These are phyloP conservation scores for Acanthacorydalis orientalis DNA, from an alignment of 2,888 invertebrate genomes.

Conservation along the genomic window DNA sequence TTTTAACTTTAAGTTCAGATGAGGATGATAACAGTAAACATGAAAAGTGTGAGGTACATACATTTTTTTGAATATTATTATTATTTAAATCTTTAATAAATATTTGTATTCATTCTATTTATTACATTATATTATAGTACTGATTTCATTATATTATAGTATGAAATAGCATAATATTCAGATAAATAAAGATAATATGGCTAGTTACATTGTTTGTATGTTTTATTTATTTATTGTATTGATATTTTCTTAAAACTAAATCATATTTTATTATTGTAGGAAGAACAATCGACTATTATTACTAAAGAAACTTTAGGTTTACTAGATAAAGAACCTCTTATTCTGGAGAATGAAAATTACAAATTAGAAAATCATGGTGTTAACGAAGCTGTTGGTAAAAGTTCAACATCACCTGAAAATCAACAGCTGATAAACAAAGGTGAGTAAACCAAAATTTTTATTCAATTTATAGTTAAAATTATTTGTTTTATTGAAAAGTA, in stretches of 20 bases:
- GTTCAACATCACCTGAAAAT: too few species aligned
- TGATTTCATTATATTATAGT: too few species aligned
- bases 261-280: background rate
- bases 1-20: constrained; percentile 52
- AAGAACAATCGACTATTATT: too few species aligned
- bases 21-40: constrained; percentile 36
- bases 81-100: too few species aligned
- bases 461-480: too few species aligned
- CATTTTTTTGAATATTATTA: background rate
- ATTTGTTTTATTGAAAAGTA: too few species aligned
- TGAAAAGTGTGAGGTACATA: background rate
- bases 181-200: too few species aligned
- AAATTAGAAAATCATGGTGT: background rate
- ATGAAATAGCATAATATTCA: too few species aligned
- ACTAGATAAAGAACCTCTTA: background rate
- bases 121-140: too few species aligned
- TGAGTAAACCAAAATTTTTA: background rate
- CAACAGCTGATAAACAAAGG: background rate
- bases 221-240: too few species aligned
- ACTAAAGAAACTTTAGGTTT: background rate
- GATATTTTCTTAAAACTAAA: background rate
- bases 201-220: too few species aligned
- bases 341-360: background rate
- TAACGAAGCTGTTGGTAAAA: background rate
- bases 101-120: background rate